Evolutionary conservation across 2,797 vertebrate genomes (phyloP).

Genomic region (Pogoniulus pusillus): DNA sequence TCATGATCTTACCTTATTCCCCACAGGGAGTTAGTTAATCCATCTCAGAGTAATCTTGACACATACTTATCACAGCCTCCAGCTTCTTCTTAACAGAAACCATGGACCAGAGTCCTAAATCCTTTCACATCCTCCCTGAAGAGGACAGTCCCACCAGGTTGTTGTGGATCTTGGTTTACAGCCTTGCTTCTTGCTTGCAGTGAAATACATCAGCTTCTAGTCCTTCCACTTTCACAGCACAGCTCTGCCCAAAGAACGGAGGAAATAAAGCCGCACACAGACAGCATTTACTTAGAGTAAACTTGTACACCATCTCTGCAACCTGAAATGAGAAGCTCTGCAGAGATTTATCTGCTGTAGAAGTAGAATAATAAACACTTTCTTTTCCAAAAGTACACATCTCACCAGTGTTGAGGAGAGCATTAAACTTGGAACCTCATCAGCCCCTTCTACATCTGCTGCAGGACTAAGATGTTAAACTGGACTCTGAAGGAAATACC

Average conservation of each 20-base stretch:
- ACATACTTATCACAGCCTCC: not conserved
- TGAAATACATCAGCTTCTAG: not conserved
- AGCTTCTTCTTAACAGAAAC: not conserved
- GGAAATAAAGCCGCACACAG: not conserved
- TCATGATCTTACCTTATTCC: not conserved
- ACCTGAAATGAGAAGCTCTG: not conserved
- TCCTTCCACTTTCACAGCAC: not conserved
- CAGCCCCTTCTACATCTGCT: not conserved
- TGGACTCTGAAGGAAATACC: not conserved
- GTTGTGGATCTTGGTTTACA: not conserved
- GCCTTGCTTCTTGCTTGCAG: not conserved
- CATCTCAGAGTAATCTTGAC: not conserved
- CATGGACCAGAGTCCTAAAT: not conserved
- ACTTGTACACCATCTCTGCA: not conserved
- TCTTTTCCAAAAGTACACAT: not conserved
- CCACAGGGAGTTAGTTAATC: not conserved
- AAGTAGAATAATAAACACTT: not conserved
- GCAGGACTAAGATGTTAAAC: not conserved
- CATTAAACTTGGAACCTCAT: not conserved
- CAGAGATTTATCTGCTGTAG: not conserved
- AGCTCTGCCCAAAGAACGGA: not conserved
- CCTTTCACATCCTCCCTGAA: not conserved
- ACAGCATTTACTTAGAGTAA: not conserved
- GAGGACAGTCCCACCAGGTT: not conserved
- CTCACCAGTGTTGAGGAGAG: not conserved